Percentiles rank a stretch among this genome's conserved stretches.
phyloP scores from a whole-genome alignment of 2,888 invertebrate species.

The Drosophila lutescens region DNA sequence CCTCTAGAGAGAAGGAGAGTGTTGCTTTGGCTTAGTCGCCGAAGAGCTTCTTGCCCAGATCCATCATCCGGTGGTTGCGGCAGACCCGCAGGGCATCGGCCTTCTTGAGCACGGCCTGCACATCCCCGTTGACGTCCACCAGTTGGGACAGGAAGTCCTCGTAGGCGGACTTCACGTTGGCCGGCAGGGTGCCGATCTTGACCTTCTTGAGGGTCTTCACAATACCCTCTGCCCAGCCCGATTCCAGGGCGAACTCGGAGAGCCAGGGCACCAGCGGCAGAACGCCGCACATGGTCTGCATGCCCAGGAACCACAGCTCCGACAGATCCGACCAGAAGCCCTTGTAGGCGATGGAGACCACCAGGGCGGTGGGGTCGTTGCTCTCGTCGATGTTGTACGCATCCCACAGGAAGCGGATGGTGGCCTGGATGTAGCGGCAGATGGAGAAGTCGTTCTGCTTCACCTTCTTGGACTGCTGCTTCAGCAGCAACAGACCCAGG shows the following conservation, averaged over 20 bases:
- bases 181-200: constrained; percentile 91
- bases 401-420: constrained; percentile 96
- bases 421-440: constrained; percentile 94
- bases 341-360: constrained; percentile 93
- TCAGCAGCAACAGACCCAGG: constrained; percentile 91
- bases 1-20: constrained; percentile 38
- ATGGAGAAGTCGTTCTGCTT: constrained; percentile 95
- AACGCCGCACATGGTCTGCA: constrained; percentile 95
- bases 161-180: constrained; percentile 94
- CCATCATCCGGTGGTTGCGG: constrained; percentile 94
- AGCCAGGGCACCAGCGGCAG: constrained; percentile 94
- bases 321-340: constrained; percentile 95
- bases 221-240: constrained; percentile 97
- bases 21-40: constrained; percentile 87
- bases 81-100: constrained; percentile 93
- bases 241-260: constrained; percentile 95
- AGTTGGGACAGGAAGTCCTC: constrained; percentile 94
- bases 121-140: constrained; percentile 91
- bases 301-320: constrained; percentile 96
- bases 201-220: constrained; percentile 92
- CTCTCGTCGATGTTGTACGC: constrained; percentile 95
- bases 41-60: constrained; percentile 93
- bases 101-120: constrained; percentile 91
- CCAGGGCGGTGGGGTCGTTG: constrained; percentile 91
- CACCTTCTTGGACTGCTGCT: constrained; percentile 92